Conservation (phyloP, 2,797 vertebrate species). For the Silurus aristotelis region DNA sequence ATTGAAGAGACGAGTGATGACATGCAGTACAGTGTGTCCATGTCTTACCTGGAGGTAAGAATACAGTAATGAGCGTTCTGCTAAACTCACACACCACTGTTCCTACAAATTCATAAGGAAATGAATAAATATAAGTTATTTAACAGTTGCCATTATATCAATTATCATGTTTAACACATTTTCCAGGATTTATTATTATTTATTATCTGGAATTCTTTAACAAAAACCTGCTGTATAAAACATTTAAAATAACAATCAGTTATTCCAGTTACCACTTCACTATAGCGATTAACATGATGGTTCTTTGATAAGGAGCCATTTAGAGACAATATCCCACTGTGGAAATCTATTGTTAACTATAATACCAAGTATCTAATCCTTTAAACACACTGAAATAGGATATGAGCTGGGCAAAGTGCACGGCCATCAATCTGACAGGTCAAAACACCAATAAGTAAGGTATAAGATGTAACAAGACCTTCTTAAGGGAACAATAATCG, state of each 20-base stretch:
- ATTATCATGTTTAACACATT: background rate
- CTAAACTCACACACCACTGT: background rate
- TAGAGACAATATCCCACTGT: background rate
- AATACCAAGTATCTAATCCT: background rate
- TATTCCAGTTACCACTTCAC: background rate
- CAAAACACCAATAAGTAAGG: conserved; percentile 1
- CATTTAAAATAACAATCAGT: background rate
- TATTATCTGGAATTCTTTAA: background rate
- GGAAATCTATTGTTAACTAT: background rate
- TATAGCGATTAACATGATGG: background rate
- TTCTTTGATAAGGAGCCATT: background rate
- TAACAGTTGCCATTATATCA: background rate
- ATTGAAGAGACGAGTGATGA: conserved; percentile 88
- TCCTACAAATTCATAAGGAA: background rate
- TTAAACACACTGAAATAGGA: background rate
- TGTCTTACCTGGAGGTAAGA: conserved; percentile 91
- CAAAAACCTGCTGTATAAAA: background rate
- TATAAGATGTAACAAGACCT: background rate
- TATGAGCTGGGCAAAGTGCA: background rate
- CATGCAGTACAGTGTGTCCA: conserved; percentile 87
- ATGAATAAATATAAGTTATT: too few relatives aligned
- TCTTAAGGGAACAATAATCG: background rate
- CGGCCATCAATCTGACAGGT: background rate
- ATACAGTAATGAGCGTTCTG: background rate
- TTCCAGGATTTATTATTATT: background rate